Evolutionary conservation across 2,888 invertebrate species (phyloP), one percentile per base, ranked within the genome.

Genomic region (Rambutsinella grinnellia): DNA sequence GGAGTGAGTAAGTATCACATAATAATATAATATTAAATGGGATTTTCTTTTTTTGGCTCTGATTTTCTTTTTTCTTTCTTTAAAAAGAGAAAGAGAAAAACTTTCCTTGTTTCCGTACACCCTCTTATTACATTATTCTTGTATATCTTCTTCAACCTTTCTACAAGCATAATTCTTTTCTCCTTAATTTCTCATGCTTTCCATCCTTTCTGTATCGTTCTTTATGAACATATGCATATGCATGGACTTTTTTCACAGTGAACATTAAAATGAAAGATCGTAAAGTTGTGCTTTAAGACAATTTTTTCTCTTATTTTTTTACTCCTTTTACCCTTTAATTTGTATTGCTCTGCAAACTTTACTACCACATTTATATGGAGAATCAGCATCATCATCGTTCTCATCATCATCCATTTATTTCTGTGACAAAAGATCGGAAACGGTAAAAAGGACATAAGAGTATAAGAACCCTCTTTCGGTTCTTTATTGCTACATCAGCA

Each of bases 401-500:
- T 66, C 66, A 60, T 74, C 74, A 61, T 67, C 74, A 74, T 74
- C 74, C 74, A 74, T 74, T 74, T 74, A 67, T 74, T 74, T 74
- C 67, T 54, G 74, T 74, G 74, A 74, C 74, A 74, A 74, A 74
- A 67, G 74, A 74, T 74, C 74, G 74, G 74, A 74, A 74, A 74
- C 74, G 61, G 72, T 67, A 67, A 61, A 74, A 72, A 66, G 60
- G 71, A 57, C 70, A 70, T 65, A 72, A 65, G 65, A 72, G 62
- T 46, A 58, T 47, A 58, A 49, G 51, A 69, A 60, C 58, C 54
- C 71, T 71, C n/a, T 56, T 71, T 57, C 71, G 36, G 24, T 71
- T 63, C 71, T 71, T 71, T 71, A 63, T 71, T 56, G 51, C 71
- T 63, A 36, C 70, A 70, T 71, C 63, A 71, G 63, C 67, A 57